phyloP scores from a whole-genome alignment of 1,140 invertebrate species.

The Apis mellifera region Amel_HAv3.1 CM009939.2:5081001-5081500 shows the following conservation, averaged over 20 bases:
- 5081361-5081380: not conserved
- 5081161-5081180: not conserved
- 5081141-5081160: not conserved
- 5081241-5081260: not conserved
- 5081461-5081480: too few relatives aligned
- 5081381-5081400: too few relatives aligned
- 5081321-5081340: not conserved
- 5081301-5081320: not conserved
- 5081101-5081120: not conserved
- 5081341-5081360: too few relatives aligned
- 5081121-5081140: not conserved
- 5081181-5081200: slow-evolving; percentile 17
- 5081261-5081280: not conserved
- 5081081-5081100: not conserved
- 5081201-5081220: not conserved
- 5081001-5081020: too few relatives aligned
- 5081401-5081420: not conserved
- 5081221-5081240: not conserved
- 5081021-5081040: not conserved
- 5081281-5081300: not conserved
- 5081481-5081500: not conserved
- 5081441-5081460: too few relatives aligned
- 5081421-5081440: not conserved
- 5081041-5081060: not conserved
- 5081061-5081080: not conserved